A percentile compares a stretch with the other conserved stretches of the same genome.
These are phyloP conservation scores for Nebria salina DNA, from an alignment of 2,888 invertebrate genomes.

Conservation along the genomic window DNA sequence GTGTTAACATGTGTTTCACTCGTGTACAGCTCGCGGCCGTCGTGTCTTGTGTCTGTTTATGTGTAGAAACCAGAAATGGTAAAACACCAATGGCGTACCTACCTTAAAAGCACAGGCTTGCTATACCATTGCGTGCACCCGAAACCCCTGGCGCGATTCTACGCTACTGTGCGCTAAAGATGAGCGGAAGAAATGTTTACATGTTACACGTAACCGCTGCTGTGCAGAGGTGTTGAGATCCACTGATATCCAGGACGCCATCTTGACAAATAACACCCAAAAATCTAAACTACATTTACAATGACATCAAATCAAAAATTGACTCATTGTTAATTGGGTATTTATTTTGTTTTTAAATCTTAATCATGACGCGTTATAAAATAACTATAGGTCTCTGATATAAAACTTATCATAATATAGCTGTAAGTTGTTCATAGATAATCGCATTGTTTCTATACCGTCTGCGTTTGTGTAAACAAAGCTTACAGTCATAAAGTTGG, in stretches of 20 bases:
- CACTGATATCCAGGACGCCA: slow-evolving; percentile 2
- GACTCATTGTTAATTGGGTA: too few species aligned
- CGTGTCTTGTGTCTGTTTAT: background rate
- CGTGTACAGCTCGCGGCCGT: background rate
- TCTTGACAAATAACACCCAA: slow-evolving; percentile 8
- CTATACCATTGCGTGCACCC: background rate
- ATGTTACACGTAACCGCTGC: slow-evolving; percentile 2
- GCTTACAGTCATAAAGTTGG: background rate
- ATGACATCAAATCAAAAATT: too few species aligned
- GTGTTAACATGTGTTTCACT: slow-evolving; percentile 12
- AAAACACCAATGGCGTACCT: background rate
- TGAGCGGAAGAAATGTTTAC: slow-evolving; percentile 16
- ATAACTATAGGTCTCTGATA: too few species aligned
- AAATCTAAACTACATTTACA: too few species aligned
- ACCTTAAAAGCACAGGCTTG: background rate
- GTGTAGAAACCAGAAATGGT: background rate
- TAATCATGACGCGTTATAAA: too few species aligned
- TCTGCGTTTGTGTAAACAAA: background rate
- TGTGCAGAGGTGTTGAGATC: slow-evolving; percentile 11
- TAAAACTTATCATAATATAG: background rate
- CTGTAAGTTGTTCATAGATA: background rate
- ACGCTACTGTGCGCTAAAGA: slow-evolving; percentile 7
- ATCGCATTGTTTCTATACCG: background rate
- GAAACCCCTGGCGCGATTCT: background rate
- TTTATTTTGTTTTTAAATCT: too few species aligned